phyloP scores from a whole-genome alignment of 2,113 vertebrate genomes.

The Calypte anna region DNA sequence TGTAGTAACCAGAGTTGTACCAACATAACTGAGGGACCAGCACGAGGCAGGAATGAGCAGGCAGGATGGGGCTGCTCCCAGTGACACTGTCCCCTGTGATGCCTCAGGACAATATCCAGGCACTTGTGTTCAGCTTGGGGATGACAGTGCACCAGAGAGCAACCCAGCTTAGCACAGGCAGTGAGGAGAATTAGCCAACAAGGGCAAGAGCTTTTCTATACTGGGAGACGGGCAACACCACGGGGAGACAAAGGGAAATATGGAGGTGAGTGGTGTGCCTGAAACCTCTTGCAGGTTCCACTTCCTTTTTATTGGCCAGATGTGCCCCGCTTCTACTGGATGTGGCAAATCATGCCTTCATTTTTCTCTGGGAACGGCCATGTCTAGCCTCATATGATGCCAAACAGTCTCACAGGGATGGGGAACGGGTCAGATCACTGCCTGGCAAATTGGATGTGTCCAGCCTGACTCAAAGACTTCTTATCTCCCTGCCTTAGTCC shows the following conservation, averaged over 20 bases:
- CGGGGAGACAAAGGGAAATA: fast-evolving
- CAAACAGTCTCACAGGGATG: background rate
- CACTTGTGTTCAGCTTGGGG: background rate
- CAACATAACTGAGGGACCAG: background rate
- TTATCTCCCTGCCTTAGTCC: background rate
- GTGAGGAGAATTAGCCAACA: background rate
- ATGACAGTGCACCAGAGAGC: background rate
- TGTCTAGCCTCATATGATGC: fast-evolving
- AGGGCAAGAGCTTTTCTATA: background rate
- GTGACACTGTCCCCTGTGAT: background rate
- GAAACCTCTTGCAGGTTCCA: background rate
- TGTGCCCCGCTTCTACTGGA: background rate
- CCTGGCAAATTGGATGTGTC: background rate
- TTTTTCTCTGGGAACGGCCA: background rate
- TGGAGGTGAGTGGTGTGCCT: constrained; percentile 8
- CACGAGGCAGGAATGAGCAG: background rate
- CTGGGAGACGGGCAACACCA: background rate
- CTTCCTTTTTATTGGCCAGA: background rate
- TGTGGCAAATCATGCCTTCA: background rate
- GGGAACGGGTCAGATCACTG: background rate
- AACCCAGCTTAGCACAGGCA: background rate
- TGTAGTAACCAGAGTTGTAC: background rate
- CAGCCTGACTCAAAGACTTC: background rate
- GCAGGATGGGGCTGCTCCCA: background rate
- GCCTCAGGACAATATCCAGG: background rate